Evolutionary conservation across 2,888 invertebrate species (phyloP).

Genomic region (Lepidonotus clava): DNA sequence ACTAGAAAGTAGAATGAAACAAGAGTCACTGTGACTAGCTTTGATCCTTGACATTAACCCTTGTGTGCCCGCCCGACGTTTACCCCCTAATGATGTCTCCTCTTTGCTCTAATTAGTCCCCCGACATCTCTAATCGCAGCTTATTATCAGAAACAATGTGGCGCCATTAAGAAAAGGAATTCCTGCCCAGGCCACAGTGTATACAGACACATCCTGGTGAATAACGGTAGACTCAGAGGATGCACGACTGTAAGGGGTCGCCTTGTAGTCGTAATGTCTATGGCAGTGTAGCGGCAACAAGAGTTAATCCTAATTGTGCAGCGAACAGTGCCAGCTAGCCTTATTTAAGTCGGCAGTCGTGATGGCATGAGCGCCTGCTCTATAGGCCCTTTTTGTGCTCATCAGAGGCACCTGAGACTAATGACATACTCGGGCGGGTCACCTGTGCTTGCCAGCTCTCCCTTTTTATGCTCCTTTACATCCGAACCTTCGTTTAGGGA

Average conservation of each 20-base stretch:
- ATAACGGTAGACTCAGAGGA: no score
- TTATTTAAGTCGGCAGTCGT: not conserved
- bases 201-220: no score
- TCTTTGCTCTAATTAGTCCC: not conserved
- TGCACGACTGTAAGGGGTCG: no score
- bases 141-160: conserved; percentile 4
- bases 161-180: no score
- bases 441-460: not conserved
- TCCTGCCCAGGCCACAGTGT: no score
- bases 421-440: not conserved
- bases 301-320: not conserved
- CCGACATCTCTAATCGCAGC: not conserved
- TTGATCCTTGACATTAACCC: not conserved
- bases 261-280: no score
- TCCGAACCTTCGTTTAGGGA: no score
- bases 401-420: no score
- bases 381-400: not conserved
- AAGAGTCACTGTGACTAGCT: not conserved
- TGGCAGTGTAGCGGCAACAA: no score
- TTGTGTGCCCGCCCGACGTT: not conserved
- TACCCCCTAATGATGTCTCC: not conserved
- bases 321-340: not conserved
- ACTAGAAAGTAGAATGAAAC: not conserved
- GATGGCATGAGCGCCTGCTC: not conserved
- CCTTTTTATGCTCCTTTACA: not conserved